phyloP scores from a whole-genome alignment of 1,140 invertebrate species.

The Ooceraea biroi region DNA sequence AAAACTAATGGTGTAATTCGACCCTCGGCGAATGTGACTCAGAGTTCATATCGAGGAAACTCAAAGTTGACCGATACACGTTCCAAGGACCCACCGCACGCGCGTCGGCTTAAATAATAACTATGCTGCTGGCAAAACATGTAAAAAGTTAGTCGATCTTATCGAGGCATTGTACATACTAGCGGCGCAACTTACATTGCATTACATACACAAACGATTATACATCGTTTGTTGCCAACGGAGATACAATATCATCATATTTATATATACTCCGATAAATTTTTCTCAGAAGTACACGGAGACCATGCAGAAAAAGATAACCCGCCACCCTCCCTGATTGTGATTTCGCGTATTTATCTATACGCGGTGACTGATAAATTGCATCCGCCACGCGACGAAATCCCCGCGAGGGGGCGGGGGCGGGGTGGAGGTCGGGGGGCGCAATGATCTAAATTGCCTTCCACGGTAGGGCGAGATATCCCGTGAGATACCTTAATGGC shows the following conservation, averaged over 20 bases:
- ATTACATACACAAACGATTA: neutral
- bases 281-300: neutral
- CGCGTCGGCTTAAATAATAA: constrained; percentile 18
- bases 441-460: constrained; percentile 39
- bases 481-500: constrained; percentile 50
- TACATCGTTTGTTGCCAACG: neutral
- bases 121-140: neutral
- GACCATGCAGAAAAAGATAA: neutral
- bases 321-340: neutral
- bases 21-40: constrained; percentile 8
- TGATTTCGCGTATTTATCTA: neutral
- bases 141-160: constrained; percentile 20
- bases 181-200: neutral
- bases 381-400: constrained; percentile 44
- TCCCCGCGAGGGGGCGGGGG: neutral
- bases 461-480: constrained; percentile 15
- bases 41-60: neutral
- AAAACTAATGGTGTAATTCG: constrained; percentile 19
- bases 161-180: neutral
- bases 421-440: neutral
- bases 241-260: neutral
- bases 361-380: constrained; percentile 34
- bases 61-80: neutral
- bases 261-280: constrained; percentile 3
- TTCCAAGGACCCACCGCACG: neutral